Conservation (phyloP, 2,797 vertebrate species). For the Luscinia megarhynchos region DNA sequence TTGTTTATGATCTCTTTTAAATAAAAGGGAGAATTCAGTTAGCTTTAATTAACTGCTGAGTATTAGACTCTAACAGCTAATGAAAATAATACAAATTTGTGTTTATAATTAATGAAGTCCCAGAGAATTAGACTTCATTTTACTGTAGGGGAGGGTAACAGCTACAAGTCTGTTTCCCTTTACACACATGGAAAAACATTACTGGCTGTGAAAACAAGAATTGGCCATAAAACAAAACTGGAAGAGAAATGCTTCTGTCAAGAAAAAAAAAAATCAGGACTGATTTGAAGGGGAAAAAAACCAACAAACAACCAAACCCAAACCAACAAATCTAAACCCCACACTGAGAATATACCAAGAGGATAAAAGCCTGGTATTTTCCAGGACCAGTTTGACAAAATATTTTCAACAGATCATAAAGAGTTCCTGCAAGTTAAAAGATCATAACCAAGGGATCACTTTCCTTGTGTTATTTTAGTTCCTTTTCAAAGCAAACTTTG, state of each 20-base stretch:
- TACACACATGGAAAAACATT: conserved; percentile 5
- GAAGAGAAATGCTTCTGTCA: background rate
- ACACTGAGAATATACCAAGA: background rate
- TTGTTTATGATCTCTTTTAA: conserved; percentile 56
- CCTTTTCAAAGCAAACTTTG: background rate
- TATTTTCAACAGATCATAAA: background rate
- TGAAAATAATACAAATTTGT: conserved; percentile 54
- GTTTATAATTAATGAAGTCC: conserved; percentile 54
- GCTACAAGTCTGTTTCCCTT: conserved; percentile 13
- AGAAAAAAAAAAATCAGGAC: background rate
- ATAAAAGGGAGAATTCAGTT: conserved; percentile 54
- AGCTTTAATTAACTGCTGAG: conserved; percentile 51
- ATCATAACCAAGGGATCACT: background rate
- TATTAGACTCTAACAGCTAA: conserved; percentile 42
- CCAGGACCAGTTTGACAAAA: background rate
- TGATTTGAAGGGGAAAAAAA: background rate
- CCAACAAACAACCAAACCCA: background rate
- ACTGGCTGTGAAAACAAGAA: background rate
- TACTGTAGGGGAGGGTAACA: background rate
- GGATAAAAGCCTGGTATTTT: background rate
- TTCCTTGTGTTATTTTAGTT: background rate
- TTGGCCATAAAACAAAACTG: background rate
- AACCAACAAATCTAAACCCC: background rate
- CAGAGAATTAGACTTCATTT: conserved; percentile 44
- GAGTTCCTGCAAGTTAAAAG: background rate